Percentiles rank a stretch among this genome's conserved stretches.
These are phyloP conservation scores for Pentamera pediparva DNA, from an alignment of 53 echinoderm and acorn worm genomes.

Conservation along the genomic window DNA sequence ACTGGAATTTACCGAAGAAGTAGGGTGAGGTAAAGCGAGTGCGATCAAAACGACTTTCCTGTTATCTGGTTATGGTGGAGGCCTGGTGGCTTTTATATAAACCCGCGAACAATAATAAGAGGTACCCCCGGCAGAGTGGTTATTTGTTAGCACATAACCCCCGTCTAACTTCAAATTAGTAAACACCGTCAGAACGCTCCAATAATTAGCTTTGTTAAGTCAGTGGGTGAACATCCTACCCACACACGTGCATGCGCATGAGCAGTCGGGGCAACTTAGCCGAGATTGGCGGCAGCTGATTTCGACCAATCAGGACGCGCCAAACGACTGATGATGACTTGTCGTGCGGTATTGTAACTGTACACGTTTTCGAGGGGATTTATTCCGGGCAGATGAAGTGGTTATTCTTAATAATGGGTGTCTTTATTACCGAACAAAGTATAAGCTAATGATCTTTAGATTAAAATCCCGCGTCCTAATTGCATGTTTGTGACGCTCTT, in stretches of 20 bases:
- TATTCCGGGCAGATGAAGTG: too few relatives aligned
- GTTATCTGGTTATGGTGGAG: not conserved
- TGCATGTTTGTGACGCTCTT: too few relatives aligned
- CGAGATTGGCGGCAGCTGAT: not conserved
- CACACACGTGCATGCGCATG: conserved; percentile 1
- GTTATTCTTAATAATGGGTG: too few relatives aligned
- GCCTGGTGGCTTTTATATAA: not conserved
- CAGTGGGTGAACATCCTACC: not conserved
- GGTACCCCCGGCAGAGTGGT: conserved; percentile 2
- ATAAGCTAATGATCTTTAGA: too few relatives aligned
- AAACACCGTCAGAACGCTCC: conserved; percentile 23
- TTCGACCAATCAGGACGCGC: too few relatives aligned
- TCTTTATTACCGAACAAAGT: too few relatives aligned
- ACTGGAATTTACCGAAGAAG: too few relatives aligned
- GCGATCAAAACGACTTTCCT: not conserved
- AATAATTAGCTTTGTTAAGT: conserved; percentile 21
- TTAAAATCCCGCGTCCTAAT: too few relatives aligned
- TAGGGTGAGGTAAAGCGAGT: too few relatives aligned
- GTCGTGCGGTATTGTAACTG: too few relatives aligned
- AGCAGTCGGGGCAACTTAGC: not conserved
- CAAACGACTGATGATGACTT: too few relatives aligned
- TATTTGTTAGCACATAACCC: conserved; percentile 14
- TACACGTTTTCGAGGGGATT: too few relatives aligned
- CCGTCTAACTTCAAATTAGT: not conserved
- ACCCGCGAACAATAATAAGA: not conserved